These are phyloP conservation scores for Glareola pratincola DNA, from an alignment of 2,113 vertebrate species.

Conservation along the genomic window DNA sequence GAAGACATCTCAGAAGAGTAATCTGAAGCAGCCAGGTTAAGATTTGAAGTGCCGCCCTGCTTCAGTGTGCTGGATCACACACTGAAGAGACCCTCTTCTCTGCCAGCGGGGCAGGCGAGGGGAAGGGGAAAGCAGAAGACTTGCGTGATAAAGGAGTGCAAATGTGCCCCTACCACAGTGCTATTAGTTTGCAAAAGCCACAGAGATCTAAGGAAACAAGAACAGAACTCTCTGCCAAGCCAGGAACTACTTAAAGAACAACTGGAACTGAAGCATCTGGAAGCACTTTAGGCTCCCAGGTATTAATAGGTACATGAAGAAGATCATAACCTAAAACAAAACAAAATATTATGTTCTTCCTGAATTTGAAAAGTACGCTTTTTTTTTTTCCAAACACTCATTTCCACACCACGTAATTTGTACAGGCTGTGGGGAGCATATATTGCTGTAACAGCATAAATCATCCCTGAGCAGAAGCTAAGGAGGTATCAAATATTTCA, in stretches of 20 bases:
- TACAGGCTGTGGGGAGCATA: not conserved
- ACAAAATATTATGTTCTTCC: slow-evolving; percentile 21
- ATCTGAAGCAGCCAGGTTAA: not conserved
- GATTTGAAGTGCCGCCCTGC: not conserved
- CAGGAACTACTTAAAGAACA: not conserved
- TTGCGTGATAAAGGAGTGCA: not conserved
- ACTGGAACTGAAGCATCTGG: slow-evolving; percentile 25
- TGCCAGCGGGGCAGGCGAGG: not conserved
- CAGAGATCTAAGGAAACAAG: not conserved
- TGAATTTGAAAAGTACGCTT: slow-evolving; percentile 17
- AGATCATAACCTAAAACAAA: slow-evolving; percentile 3
- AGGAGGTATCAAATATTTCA: not conserved
- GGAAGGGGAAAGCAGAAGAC: not conserved
- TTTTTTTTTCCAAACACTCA: slow-evolving; percentile 15
- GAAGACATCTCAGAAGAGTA: not conserved
- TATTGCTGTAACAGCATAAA: slow-evolving; percentile 36
- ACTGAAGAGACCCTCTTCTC: not conserved
- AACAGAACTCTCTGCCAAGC: not conserved
- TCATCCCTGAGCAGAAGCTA: not conserved
- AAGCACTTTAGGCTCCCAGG: slow-evolving; percentile 22
- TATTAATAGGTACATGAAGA: slow-evolving; percentile 15
- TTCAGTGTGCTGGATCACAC: not conserved
- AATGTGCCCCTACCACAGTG: accelerated
- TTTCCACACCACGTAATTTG: slow-evolving; percentile 17
- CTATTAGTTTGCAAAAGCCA: not conserved